Evolutionary conservation across 1,140 invertebrate genomes (phyloP).

Genomic region (Nasonia vitripennis): DNA sequence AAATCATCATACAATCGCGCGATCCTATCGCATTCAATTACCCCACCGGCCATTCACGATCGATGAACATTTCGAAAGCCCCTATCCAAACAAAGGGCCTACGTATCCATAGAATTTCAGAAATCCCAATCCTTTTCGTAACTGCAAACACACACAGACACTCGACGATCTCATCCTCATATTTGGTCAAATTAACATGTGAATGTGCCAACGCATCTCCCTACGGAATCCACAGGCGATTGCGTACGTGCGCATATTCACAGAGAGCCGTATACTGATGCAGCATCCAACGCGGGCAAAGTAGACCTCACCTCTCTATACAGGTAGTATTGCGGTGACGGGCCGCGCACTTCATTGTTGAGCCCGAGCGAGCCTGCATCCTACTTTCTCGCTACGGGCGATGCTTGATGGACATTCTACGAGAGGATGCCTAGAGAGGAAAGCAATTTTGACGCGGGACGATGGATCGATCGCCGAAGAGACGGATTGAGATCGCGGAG

Average conservation of each 20-base stretch:
- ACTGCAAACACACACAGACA: not conserved
- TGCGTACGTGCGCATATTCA: no score
- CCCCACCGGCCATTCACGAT: no score
- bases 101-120: no score
- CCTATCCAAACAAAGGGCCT: no score
- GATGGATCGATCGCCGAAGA: not conserved
- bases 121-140: not conserved
- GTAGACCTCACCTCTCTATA: not conserved
- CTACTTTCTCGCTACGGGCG: constrained; percentile 6
- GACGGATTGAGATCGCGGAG: not conserved
- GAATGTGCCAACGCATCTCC: not conserved
- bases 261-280: no score
- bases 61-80: no score
- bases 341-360: not conserved
- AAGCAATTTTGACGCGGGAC: not conserved
- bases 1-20: no score
- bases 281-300: no score
- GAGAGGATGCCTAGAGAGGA: not conserved
- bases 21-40: no score
- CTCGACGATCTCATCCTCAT: no score
- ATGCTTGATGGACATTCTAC: not conserved
- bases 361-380: not conserved
- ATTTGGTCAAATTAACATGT: not conserved
- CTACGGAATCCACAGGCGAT: no score
- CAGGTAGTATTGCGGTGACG: not conserved